phyloP scores from a whole-genome alignment of 1,140 invertebrate species.

The Campoletis sonorensis region DNA sequence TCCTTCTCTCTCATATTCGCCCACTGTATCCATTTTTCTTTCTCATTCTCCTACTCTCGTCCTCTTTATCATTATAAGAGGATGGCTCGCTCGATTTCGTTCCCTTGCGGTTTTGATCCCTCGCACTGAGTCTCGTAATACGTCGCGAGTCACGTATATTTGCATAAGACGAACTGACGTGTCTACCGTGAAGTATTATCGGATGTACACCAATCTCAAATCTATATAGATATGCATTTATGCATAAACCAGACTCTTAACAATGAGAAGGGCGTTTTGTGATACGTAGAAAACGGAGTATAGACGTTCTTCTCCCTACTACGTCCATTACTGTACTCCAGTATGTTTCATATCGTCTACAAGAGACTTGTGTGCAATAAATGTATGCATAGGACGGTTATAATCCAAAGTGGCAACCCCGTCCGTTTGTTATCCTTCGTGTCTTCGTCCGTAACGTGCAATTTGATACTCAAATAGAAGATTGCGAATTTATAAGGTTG shows the following conservation, averaged over 20 bases:
- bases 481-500: not conserved
- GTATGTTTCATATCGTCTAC: slow-evolving; percentile 13
- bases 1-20: not conserved
- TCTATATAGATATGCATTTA: not conserved
- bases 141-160: slow-evolving; percentile 28
- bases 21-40: not conserved
- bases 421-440: slow-evolving; percentile 25
- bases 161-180: slow-evolving; percentile 36
- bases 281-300: too few relatives aligned
- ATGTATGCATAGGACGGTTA: not conserved
- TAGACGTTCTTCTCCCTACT: too few relatives aligned
- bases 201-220: not conserved
- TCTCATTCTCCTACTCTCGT: not conserved
- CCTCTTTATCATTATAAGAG: not conserved
- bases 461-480: too few relatives aligned
- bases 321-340: not conserved
- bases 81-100: slow-evolving; percentile 2
- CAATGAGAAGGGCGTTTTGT: too few relatives aligned
- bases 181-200: slow-evolving; percentile 23
- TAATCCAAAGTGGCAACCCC: slow-evolving; percentile 35
- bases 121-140: slow-evolving; percentile 23
- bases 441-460: not conserved
- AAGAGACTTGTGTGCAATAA: slow-evolving; percentile 3
- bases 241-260: not conserved
- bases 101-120: slow-evolving; percentile 14